These are phyloP conservation scores for Pterois miles DNA, from an alignment of 2,797 vertebrate species.

Conservation along the genomic window DNA sequence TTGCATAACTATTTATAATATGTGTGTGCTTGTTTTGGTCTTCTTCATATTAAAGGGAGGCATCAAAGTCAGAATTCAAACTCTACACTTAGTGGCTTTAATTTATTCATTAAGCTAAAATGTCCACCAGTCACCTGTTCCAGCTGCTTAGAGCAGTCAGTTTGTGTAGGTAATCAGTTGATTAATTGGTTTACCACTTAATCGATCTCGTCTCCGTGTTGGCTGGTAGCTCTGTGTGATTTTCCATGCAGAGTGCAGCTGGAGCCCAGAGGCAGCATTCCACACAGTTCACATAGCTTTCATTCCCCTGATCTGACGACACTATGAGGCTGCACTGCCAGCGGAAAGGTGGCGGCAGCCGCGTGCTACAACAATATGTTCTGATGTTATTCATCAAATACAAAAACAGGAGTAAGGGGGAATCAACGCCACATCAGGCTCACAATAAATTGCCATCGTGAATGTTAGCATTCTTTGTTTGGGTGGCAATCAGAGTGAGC, in stretches of 20 bases:
- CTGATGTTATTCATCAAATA: background rate
- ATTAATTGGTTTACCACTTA: conserved; percentile 18
- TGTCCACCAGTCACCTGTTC: background rate
- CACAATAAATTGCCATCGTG: conserved; percentile 8
- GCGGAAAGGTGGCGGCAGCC: conserved; percentile 6
- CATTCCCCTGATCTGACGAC: conserved; percentile 50
- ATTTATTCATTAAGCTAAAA: background rate
- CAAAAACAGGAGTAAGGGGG: background rate
- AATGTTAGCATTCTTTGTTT: conserved; percentile 38
- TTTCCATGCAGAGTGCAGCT: conserved; percentile 29
- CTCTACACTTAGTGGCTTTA: background rate
- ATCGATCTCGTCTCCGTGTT: background rate
- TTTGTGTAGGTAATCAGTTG: background rate
- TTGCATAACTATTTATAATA: background rate
- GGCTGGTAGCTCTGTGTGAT: conserved; percentile 14
- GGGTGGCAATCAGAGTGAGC: conserved; percentile 12
- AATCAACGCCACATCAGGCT: conserved; percentile 20
- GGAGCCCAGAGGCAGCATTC: conserved; percentile 52
- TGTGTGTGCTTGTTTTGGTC: background rate
- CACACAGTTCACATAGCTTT: conserved; percentile 54
- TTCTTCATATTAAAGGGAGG: background rate
- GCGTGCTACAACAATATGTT: conserved; percentile 5
- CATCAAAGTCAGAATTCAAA: background rate
- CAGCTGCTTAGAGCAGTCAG: background rate
- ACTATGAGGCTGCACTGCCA: conserved; percentile 1